Conservation (phyloP, 2,888 invertebrate species). For the Craniophora ligustri region DNA sequence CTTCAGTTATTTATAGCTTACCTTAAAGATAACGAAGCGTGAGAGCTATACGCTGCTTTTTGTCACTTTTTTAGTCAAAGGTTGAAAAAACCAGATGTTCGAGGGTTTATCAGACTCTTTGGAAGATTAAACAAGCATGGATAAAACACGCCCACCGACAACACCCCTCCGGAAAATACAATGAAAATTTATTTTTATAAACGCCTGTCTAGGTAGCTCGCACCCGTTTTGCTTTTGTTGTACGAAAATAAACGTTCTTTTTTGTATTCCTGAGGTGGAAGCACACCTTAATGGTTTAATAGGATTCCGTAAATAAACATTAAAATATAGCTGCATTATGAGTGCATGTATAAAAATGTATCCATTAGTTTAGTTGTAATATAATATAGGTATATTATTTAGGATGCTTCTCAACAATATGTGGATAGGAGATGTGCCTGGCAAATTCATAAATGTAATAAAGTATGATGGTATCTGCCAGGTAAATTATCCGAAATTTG, state of each 20-base stretch:
- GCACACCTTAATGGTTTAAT: constrained; percentile 62
- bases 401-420: no score
- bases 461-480: no score
- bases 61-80: constrained; percentile 42
- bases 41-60: constrained; percentile 27
- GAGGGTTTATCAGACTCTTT: constrained; percentile 65
- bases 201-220: constrained; percentile 63
- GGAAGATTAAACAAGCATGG: constrained; percentile 71
- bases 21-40: constrained; percentile 11
- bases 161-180: constrained; percentile 63
- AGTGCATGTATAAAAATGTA: constrained; percentile 32
- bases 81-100: constrained; percentile 64
- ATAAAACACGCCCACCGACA: constrained; percentile 64
- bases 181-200: constrained; percentile 76
- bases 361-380: constrained; percentile 28
- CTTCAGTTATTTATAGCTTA: constrained; percentile 9
- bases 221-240: constrained; percentile 67
- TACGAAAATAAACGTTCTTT: constrained; percentile 72
- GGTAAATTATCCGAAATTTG: no score
- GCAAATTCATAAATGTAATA: no score
- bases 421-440: no score
- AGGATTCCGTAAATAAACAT: constrained; percentile 56
- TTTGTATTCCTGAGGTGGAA: constrained; percentile 56
- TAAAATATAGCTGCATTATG: constrained; percentile 42
- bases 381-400: no score